These are phyloP conservation scores for Bombus cullumanus DNA, from an alignment of 1,140 invertebrate species.

Conservation along the genomic window DNA sequence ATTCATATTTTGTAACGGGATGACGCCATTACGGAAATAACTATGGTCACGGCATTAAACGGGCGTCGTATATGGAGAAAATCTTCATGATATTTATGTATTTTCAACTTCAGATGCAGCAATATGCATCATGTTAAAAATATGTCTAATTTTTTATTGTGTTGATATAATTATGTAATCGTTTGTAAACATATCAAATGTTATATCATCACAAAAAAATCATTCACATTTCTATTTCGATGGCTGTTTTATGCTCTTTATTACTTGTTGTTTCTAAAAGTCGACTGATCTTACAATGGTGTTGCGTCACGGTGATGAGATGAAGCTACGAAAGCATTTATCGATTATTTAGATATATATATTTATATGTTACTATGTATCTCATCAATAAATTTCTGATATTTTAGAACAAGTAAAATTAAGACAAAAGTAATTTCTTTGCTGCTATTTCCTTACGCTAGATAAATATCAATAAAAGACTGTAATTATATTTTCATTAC, in stretches of 20 bases:
- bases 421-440: not conserved
- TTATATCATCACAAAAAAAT: no score
- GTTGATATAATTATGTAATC: not conserved
- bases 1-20: constrained; percentile 51
- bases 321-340: constrained; percentile 42
- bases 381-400: not conserved
- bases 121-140: not conserved
- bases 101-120: not conserved
- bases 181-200: not conserved
- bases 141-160: not conserved
- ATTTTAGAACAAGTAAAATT: not conserved
- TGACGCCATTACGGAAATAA: constrained; percentile 64
- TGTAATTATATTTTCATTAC: not conserved
- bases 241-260: not conserved
- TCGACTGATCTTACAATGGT: constrained; percentile 20
- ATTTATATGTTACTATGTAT: constrained; percentile 17
- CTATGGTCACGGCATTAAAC: constrained; percentile 51
- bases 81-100: constrained; percentile 34
- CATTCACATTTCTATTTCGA: not conserved
- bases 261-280: constrained; percentile 3
- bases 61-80: constrained; percentile 51
- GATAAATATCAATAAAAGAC: constrained; percentile 18
- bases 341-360: constrained; percentile 43
- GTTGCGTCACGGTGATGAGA: constrained; percentile 30
- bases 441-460: not conserved